Evolutionary conservation across 2,888 invertebrate species (phyloP), one percentile per base, ranked within the genome.

Genomic region (Heteropelma amictum): DNA sequence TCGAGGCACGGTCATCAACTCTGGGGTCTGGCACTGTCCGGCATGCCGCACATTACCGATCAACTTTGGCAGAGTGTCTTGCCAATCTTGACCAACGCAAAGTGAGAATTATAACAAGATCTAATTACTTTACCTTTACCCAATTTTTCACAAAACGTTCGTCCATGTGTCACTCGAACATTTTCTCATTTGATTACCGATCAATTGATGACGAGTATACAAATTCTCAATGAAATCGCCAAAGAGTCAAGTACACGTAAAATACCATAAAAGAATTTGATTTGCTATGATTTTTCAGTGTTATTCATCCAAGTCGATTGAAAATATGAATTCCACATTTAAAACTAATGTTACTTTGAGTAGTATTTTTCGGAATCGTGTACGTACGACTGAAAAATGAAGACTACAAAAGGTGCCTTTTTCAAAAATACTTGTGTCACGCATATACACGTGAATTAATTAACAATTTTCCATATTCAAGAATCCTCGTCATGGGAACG

Each of bases 11-110:
- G 99, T 3, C 92, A 93, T 75, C 97, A 98, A 89, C 92, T 99
- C 71, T 93, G 94, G 90, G 99, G 97, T 0, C 92, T 98, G 42
- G 93, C 94, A 73, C 90, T 98, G 26, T 96, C 97, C 70, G 98
- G 99, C 49, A 99, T 99, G 95, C 96, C 98, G 0, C 98, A 99
- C 88, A 96, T 99, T 82, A 98, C 98, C 0, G 99, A 99, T 91
- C 97, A 98, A 87, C 93, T 99, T 80, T 99, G 99, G 98, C 96
- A 97, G 91, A 95, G 96, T 81, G 95, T 98, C 78, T 91, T 99
- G 79, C 97, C 98, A 0, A 94, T 97, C 78, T 91, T 99, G 58
- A 94, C 93, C 71, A 98, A 98, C 87, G 95, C 97, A 81, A 97
- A 94, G 99, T 98, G 87, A 90, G 91, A 7, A 1, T 17, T 2